These are phyloP conservation scores for Rhegmatorhina hoffmannsi DNA, from an alignment of 2,113 vertebrate genomes.

Conservation along the genomic window DNA sequence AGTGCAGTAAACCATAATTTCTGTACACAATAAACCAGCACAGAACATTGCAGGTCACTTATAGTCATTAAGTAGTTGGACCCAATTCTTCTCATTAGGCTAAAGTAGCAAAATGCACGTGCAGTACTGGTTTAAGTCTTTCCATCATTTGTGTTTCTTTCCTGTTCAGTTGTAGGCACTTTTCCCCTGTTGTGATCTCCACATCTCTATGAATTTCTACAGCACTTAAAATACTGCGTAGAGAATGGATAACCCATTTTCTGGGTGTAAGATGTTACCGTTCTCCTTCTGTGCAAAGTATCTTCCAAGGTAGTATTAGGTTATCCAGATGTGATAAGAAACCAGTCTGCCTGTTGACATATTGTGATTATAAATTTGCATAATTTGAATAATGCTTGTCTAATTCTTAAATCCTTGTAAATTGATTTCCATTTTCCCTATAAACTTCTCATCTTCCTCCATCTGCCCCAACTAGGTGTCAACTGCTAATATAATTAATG, in stretches of 20 bases:
- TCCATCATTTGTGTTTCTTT: not conserved
- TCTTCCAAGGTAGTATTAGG: not conserved
- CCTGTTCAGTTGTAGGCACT: not conserved
- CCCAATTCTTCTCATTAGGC: not conserved
- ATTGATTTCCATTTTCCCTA: not conserved
- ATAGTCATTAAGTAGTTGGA: not conserved
- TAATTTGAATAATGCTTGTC: not conserved
- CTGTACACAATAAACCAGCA: not conserved
- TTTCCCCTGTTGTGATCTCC: not conserved
- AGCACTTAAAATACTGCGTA: not conserved
- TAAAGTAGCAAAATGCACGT: not conserved
- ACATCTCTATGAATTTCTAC: not conserved
- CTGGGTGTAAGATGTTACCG: not conserved
- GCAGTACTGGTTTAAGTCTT: not conserved
- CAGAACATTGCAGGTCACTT: not conserved
- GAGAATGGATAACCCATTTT: not conserved
- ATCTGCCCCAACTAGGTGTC: not conserved
- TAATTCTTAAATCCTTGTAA: not conserved
- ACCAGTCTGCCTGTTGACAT: not conserved
- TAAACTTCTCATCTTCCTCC: not conserved
- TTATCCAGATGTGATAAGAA: not conserved
- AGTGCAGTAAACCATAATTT: not conserved
- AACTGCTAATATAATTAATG: constrained; percentile 13
- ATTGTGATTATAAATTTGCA: not conserved
- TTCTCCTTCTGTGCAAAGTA: not conserved